Base-by-base conservation (phyloP, 2,113 vertebrate genomes). In the Hippocampus mohnikei region DNA sequence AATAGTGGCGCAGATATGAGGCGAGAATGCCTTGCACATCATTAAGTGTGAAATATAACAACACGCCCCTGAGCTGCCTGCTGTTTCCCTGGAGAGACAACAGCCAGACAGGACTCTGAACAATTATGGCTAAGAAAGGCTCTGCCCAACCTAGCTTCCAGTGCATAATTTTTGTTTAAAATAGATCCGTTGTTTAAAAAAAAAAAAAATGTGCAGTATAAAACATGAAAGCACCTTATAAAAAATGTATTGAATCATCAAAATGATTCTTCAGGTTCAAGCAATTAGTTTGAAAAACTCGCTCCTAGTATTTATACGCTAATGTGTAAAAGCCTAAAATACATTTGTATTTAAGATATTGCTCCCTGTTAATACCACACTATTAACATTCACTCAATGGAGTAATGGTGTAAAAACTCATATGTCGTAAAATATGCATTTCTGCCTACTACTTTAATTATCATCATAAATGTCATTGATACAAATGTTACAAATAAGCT, bases 1-100 rank as follows among this genome's bases (percentile, higher is more conserved):
- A 90, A 89, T 84, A 87, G 84, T 84, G 78, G 72, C 70, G 77
- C 76, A 86, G 81, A 87, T 86, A 88, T 84, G 82, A 87, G 74
- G 80, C 55, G 74, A 81, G 81, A 80, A 88, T 75, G 81, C 84
- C 84, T 87, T 71, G 81, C 84, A 85, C 87, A 87, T 91, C 87
- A 88, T 89, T 88, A 91, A 89, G 88, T 87, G 86, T 89, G 89
- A 91, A 90, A 91, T 90, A 90, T 88, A 90, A 89, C 88, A 85
- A 82, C 84, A 80, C 78, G 16, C 81, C 85, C 88, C 83, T 84
- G 74, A 87, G 85, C 80, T 82, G 84, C 86, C 80, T 76, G 61
- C 82, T 75, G 81, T 75, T 81, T 71, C 88, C 82, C 80, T 66
- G 67, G 77, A 88, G 85, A 84, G 81, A 83, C 41, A 41, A 70